These are phyloP conservation scores for Tethya wilhelma DNA, from an alignment of 37 sponge, comb jelly and placozoan genomes.

Conservation along the genomic window DNA sequence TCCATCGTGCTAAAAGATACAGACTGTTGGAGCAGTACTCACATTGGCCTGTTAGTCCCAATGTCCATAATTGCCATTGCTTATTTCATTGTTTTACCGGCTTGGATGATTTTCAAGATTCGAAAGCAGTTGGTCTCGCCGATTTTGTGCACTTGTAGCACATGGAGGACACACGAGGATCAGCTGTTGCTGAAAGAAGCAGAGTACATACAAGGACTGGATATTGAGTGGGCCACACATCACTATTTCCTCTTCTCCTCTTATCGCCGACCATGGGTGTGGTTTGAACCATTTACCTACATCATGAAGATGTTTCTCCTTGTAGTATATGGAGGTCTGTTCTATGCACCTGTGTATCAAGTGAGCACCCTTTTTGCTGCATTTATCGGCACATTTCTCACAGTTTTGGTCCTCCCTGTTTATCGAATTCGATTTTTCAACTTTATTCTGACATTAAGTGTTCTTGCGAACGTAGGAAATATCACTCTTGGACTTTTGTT, in stretches of 20 bases:
- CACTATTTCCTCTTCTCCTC: background rate
- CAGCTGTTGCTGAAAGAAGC: background rate
- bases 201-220: background rate
- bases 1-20: background rate
- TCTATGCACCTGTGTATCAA: background rate
- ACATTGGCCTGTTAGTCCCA: background rate
- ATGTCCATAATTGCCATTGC: background rate
- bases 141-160: background rate
- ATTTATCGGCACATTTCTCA: background rate
- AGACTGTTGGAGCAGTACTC: background rate
- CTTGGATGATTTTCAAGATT: background rate
- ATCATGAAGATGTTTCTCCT: background rate
- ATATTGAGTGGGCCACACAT: background rate
- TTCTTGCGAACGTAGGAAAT: background rate
- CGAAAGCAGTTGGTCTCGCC: background rate
- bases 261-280: background rate
- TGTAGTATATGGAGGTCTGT: background rate
- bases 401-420: background rate
- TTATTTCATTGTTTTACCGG: constrained; percentile 4
- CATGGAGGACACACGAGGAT: background rate
- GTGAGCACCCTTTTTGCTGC: background rate
- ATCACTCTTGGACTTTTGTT: background rate
- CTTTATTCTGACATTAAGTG: constrained; percentile 3
- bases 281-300: background rate
- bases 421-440: background rate